phyloP scores from a whole-genome alignment of 2,113 vertebrate species.

The Procapra przewalskii region DNA sequence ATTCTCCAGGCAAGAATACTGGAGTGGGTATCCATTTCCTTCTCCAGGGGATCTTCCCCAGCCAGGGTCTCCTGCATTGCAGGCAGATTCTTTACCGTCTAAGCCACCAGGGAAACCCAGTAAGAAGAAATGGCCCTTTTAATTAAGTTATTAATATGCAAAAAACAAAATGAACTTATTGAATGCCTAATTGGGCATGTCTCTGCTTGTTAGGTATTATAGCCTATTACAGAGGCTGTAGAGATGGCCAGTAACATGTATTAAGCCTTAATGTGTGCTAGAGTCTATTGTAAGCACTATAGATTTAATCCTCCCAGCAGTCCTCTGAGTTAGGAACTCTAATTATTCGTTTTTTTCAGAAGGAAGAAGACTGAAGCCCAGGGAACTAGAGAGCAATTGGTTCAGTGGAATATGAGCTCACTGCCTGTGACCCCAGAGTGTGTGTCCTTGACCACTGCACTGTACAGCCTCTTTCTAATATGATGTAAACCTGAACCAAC shows the following conservation, averaged over 20 bases:
- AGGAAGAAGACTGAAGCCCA: not conserved
- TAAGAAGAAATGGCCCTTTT: not conserved
- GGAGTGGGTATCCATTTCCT: not conserved
- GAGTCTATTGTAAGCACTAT: not conserved
- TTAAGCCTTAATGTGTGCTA: not conserved
- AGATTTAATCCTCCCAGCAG: not conserved
- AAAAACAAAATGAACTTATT: not conserved
- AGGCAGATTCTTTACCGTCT: not conserved
- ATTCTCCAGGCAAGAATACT: not conserved
- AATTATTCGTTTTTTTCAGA: not conserved
- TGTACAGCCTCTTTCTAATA: not conserved
- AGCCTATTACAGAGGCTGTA: not conserved
- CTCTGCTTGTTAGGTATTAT: not conserved
- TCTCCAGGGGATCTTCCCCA: not conserved
- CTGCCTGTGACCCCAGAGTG: not conserved
- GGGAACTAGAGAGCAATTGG: not conserved
- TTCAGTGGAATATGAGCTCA: not conserved
- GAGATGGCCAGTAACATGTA: not conserved
- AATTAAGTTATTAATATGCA: not conserved
- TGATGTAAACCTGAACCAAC: not conserved
- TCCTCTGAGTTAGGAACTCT: not conserved
- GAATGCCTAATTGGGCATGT: not conserved
- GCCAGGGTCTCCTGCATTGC: not conserved
- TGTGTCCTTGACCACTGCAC: not conserved
- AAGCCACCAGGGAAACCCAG: not conserved